Conservation (phyloP, 2,113 vertebrate species). For the Ciconia maguari region DNA sequence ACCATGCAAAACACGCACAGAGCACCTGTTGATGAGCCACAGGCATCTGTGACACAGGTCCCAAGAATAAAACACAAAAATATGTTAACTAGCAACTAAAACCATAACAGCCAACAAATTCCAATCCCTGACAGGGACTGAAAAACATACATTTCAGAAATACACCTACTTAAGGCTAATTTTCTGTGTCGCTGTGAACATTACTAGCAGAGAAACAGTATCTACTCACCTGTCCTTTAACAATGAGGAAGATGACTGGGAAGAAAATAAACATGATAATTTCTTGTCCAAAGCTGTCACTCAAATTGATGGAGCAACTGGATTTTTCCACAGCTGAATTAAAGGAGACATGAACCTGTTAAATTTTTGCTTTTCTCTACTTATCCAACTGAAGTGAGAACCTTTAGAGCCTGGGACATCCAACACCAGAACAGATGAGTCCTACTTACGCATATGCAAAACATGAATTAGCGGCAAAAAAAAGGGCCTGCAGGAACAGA, state of each 20-base stretch:
- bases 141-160: constrained; percentile 4
- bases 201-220: background rate
- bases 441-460: background rate
- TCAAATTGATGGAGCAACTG: background rate
- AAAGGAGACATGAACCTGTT: background rate
- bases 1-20: background rate
- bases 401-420: background rate
- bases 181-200: background rate
- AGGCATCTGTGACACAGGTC: background rate
- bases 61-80: background rate
- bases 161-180: constrained; percentile 7
- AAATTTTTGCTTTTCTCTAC: constrained; percentile 1
- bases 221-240: constrained; percentile 15
- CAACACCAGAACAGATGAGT: background rate
- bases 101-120: background rate
- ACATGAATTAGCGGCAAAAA: background rate
- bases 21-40: background rate
- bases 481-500: background rate
- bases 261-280: constrained; percentile 28
- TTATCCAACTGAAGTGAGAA: background rate
- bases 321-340: constrained; percentile 1
- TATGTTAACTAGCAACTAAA: constrained; percentile 15
- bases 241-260: constrained; percentile 7
- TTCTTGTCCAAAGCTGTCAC: constrained; percentile 40
- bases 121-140: background rate